phyloP scores from a whole-genome alignment of 2,888 invertebrate genomes.

The Uloborus plumipes region DNA sequence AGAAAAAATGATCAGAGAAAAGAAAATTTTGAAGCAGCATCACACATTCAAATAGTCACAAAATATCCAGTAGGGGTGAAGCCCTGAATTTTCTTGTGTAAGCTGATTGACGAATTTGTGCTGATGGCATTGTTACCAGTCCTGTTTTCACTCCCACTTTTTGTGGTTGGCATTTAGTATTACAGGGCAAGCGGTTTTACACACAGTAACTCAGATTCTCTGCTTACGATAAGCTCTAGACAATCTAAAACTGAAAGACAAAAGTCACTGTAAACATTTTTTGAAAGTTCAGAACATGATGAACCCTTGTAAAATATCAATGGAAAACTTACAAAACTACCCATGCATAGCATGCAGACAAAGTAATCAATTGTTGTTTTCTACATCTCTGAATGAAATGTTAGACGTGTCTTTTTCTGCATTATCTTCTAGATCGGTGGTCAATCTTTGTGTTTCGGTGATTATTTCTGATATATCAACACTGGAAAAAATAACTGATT shows the following conservation, averaged over 20 bases:
- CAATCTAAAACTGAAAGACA: conserved; percentile 40
- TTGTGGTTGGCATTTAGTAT: no score
- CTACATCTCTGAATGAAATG: conserved; percentile 35
- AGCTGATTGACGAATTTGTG: no score
- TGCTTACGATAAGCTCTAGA: conserved; percentile 63
- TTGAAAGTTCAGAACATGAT: conserved; percentile 4
- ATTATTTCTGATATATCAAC: conserved; percentile 73
- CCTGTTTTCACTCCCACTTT: no score
- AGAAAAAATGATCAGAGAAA: no score
- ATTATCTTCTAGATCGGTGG: conserved; percentile 79
- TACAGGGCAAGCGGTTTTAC: no score
- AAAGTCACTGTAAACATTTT: conserved; percentile 1
- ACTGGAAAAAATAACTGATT: conserved; percentile 10
- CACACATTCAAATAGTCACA: no score
- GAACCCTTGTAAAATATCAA: not conserved
- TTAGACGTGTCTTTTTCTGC: conserved; percentile 71
- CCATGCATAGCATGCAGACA: conserved; percentile 57
- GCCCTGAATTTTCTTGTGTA: no score
- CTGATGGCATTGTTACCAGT: no score
- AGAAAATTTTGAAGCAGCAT: no score
- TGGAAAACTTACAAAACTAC: conserved; percentile 39
- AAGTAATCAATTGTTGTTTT: conserved; percentile 52
- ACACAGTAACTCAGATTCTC: conserved; percentile 55
- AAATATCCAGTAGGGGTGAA: no score
- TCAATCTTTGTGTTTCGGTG: conserved; percentile 77